Evolutionary conservation across 2,888 invertebrate genomes (phyloP), one percentile per base, ranked within the genome.

Genomic region (Charanyca ferruginea): DNA sequence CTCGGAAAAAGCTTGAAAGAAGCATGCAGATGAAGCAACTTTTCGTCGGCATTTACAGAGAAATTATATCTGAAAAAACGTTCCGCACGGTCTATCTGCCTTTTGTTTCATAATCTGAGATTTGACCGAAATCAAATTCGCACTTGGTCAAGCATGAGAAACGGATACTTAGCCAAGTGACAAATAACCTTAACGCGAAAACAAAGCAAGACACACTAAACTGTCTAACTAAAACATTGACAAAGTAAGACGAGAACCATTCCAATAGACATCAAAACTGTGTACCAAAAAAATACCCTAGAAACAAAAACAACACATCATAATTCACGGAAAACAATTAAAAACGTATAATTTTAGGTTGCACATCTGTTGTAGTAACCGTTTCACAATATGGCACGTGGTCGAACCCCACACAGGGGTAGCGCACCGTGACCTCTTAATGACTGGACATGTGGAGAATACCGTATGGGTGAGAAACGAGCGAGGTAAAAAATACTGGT

Each of bases 301-400:
- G 79, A 87, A 85, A 83, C 81, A 85, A 85, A 60, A 81, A 85
- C 84, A 85, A 78, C 83, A 83, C 87, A 85, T 80, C 79, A 86
- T 88, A 88, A 89, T 81, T 87, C 85, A 87, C 85, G 45, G 81
- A 83, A 85, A 88, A 89, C 89, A 89, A 90, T 90, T 89, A 90
- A 86, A 88, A 81, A 81, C 80, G 79, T 79, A 81, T 78, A 80
- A 79, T 77, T 77, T 81, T 81, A 54, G 59, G 76, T 77, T 68
- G 71, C 72, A 88, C 90, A 87, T 87, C 90, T 90, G 85, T 69
- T 66, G 69, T 82, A 90, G 69, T 82, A 90, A 90, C 90, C 88
- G 90, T 83, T 86, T 83, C 73, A 78, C 90, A 90, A 85, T 89
- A 90, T 90, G 90, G 86, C 90, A 89, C 90, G 87, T 79, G 86